phyloP scores from a whole-genome alignment of 2,797 vertebrate species.

The Cossypha heuglini region DNA sequence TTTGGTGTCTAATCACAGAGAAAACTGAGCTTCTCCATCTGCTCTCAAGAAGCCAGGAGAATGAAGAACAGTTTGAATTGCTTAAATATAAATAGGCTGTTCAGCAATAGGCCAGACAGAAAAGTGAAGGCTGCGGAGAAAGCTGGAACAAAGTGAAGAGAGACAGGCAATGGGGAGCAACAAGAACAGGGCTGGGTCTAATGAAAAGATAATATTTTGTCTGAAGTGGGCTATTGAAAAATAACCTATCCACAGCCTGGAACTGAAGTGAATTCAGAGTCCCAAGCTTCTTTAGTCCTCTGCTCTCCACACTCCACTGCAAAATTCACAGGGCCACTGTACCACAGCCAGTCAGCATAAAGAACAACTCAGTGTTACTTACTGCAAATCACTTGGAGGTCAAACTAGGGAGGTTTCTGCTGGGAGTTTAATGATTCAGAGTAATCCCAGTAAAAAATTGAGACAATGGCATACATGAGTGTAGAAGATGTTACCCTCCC shows the following conservation, averaged over 20 bases:
- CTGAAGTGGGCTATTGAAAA: not conserved
- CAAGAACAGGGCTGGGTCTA: not conserved
- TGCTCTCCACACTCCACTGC: not conserved
- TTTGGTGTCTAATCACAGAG: not conserved
- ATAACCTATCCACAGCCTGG: not conserved
- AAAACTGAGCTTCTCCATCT: conserved; percentile 25
- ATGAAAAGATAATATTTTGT: not conserved
- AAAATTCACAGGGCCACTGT: not conserved
- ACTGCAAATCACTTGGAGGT: not conserved
- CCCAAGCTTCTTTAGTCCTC: not conserved
- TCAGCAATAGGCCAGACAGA: not conserved
- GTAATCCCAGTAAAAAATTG: not conserved
- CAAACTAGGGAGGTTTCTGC: not conserved
- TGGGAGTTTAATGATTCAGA: not conserved
- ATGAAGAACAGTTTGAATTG: not conserved
- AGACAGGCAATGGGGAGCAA: not conserved
- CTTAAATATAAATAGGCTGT: conserved; percentile 7
- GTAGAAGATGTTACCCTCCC: too few species aligned
- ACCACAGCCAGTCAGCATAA: not conserved
- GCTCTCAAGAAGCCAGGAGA: conserved; percentile 18
- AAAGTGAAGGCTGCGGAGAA: not conserved
- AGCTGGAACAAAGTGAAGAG: not conserved
- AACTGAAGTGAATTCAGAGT: not conserved
- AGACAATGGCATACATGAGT: not conserved
- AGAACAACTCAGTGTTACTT: not conserved